Evolutionary conservation across 1,140 invertebrate genomes (phyloP).

Genomic region (Euborellia annulipes): DNA sequence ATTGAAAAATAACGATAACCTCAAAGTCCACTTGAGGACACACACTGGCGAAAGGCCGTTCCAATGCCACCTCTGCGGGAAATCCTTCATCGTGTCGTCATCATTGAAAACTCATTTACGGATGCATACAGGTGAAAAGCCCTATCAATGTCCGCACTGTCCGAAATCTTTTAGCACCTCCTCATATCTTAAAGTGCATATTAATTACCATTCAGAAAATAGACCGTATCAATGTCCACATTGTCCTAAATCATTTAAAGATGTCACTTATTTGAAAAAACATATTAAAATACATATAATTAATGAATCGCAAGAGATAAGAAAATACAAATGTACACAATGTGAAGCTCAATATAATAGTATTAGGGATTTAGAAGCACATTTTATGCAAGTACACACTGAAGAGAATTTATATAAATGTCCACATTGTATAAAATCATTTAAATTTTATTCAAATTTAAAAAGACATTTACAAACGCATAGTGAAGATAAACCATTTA

Average conservation of each 20-base stretch:
- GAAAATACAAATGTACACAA: not conserved
- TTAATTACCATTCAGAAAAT: constrained; percentile 1
- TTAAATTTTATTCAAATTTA: constrained; percentile 7
- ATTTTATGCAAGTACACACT: not conserved
- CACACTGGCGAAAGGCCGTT: constrained; percentile 1
- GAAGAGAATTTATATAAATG: constrained; percentile 1
- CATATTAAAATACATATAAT: not conserved
- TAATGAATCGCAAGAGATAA: not conserved
- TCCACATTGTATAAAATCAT: not conserved
- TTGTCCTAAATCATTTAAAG: constrained; percentile 2
- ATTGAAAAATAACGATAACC: not conserved
- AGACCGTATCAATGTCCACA: constrained; percentile 4
- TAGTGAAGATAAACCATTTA: constrained; percentile 29
- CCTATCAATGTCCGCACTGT: constrained; percentile 4
- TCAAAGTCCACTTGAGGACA: not conserved
- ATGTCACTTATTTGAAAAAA: not conserved
- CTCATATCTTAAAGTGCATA: constrained; percentile 2
- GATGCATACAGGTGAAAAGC: constrained; percentile 3
- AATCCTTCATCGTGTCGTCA: not conserved
- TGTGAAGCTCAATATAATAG: not conserved
- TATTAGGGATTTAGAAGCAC: not conserved
- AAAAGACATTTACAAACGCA: constrained; percentile 21
- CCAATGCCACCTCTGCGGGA: constrained; percentile 2
- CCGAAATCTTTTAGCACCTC: constrained; percentile 1
- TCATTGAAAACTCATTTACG: constrained; percentile 1